These are phyloP conservation scores for Dicrurus megarhynchus DNA, from an alignment of 2,113 vertebrate genomes.

Conservation along the genomic window DNA sequence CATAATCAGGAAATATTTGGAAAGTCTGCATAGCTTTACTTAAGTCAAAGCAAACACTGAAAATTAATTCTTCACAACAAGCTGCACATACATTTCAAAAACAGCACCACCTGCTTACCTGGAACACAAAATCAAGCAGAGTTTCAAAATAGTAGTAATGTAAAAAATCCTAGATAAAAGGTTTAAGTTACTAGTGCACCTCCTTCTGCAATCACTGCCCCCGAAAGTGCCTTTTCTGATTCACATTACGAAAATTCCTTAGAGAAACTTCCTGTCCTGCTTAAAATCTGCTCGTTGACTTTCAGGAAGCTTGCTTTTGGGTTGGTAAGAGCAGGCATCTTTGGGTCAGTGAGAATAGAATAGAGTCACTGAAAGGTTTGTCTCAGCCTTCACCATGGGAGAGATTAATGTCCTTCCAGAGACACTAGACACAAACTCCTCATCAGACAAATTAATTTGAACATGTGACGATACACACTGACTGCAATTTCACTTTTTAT, in stretches of 20 bases:
- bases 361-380: background rate
- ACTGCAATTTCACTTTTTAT: background rate
- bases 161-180: background rate
- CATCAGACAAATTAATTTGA: background rate
- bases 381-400: background rate
- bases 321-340: background rate
- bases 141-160: background rate
- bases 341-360: background rate
- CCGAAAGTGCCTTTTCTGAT: background rate
- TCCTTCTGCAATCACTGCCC: background rate
- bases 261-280: background rate
- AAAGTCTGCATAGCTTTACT: background rate
- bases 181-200: background rate
- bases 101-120: background rate
- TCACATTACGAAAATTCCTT: background rate
- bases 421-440: background rate
- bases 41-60: background rate
- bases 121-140: background rate
- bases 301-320: background rate
- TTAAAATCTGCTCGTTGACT: background rate
- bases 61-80: background rate
- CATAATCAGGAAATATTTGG: background rate
- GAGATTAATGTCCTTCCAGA: background rate
- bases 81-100: background rate
- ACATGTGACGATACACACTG: background rate